A percentile compares a stretch with the other conserved stretches of the same genome.
Conservation (phyloP, 2,797 vertebrate species). For the Malurus leucopterus region DNA sequence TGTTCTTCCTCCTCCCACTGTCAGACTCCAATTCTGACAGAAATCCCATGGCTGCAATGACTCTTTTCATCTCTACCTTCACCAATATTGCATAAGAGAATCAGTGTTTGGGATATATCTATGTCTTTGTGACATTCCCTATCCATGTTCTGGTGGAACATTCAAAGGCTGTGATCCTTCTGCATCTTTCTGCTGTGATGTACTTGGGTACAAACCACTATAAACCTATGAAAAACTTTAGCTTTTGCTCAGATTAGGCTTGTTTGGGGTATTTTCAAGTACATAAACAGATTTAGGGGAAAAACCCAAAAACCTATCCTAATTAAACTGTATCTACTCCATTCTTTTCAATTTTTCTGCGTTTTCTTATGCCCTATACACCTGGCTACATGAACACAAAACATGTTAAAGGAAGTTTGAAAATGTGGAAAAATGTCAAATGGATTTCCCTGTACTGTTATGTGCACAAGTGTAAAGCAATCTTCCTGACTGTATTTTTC, state of each 20-base stretch:
- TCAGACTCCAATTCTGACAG: not conserved
- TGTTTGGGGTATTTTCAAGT: fast-evolving
- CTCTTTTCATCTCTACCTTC: not conserved
- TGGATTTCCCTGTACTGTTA: not conserved
- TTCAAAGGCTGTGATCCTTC: not conserved
- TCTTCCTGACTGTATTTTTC: not conserved
- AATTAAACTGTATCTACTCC: not conserved
- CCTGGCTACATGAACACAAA: not conserved
- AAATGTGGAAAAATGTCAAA: not conserved
- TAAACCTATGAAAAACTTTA: not conserved
- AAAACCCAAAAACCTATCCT: fast-evolving
- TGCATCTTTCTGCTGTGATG: not conserved
- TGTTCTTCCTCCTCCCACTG: not conserved
- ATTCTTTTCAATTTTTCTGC: not conserved
- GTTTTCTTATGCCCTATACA: not conserved
- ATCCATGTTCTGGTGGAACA: not conserved
- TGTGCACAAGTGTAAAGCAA: not conserved
- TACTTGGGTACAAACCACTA: not conserved
- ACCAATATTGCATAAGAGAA: fast-evolving
- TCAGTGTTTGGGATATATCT: not conserved
- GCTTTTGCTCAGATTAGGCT: not conserved
- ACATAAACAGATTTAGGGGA: not conserved
- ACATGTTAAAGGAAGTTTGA: not conserved
- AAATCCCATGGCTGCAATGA: not conserved
- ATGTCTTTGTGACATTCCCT: not conserved